Base-by-base conservation (phyloP, 1,140 invertebrate genomes). In the Dreissena polymorpha region DNA sequence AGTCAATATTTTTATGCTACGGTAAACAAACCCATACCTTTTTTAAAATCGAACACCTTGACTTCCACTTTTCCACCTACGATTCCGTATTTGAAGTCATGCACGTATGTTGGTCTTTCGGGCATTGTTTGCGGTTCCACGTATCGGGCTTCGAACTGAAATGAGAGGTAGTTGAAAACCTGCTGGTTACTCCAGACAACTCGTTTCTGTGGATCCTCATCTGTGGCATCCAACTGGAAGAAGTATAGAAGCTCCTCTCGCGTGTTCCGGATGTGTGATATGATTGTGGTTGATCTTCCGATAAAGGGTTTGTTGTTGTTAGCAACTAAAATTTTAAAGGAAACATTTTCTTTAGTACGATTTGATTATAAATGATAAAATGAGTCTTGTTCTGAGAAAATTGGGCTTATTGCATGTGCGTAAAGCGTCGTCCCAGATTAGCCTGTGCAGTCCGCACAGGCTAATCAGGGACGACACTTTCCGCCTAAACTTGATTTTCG, bases 101-200 rank as follows among this genome's bases (percentile, higher is more conserved):
- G 73, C 6, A 65, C 60, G 63, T 75, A 75, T 10, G 8, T 60
- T 5, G 73, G 73, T 50, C 73, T 29, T 0, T 64, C 73, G 6
- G 60, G 27, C 16, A 75, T n/a, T 18, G 25, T 27, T 49, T 60
- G 14, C 13, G 57, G 57, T n/a, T 29, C 29, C 13, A 63, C 73
- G 39, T 75, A 75, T 13, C 10, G 16, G 7, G 27, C n/a, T 39
- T 75, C 73, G 23, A 75, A 75, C 25, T 49, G 5, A 21, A 75
- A 75, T 21, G 27, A 13, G 27, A 75, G 29, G 13, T 64, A 27
- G 60, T 75, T 75, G 39, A 75, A 75, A 5, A 50, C n/a, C 21
- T 60, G 53, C 39, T 75, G 73, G 23, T 75, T 75, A n/a, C 73
- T 75, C 73, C 73, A 75, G 7, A 75, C 73, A 13, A 49, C 23